Base-by-base conservation (phyloP, 2,888 invertebrate genomes). In the Limnephilus auricula region DNA sequence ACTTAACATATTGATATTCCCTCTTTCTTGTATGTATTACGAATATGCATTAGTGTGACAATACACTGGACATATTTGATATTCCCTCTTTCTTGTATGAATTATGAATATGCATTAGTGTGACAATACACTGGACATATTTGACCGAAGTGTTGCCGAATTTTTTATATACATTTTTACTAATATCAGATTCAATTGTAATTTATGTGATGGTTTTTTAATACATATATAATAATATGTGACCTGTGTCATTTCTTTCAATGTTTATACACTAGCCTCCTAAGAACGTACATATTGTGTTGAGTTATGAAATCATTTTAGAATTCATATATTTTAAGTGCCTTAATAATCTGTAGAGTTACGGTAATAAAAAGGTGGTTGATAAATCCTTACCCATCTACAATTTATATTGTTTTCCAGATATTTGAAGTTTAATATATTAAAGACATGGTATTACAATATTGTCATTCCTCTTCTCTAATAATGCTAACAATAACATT, bases 311-410 rank as follows among this genome's bases (percentile, higher is more conserved):
- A 85, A 31, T 90, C 79, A 90, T 88, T 85, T 79, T 78, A 79
- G 78, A 65, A 79, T 90, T 90, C 87, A 90, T 80, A 90, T 90
- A 87, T 90, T 91, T 89, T 80, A 89, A 91, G 91, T 91, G 91
- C 91, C 91, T 91, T 91, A 91, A 91, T 25, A 91, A 79, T 40
- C 85, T 37, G 45, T 91, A 89, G 79, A 79, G 50, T 91, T 91
- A 91, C 37, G 91, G 78, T 79, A 45, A 65, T 32, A 65, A 31
- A n/a, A 87, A 32, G 65, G n/a, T 65, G 65, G 25, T 65, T 65
- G 65, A 9, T 65, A 65, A n/a, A 65, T 65, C 65, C 50, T 65
- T 25, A 25, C 25, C 65, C 25, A 65, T 65, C 65, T 65, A 65
- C n/a, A 65, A 65, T n/a, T 65, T 65, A 65, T 65, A 25, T 65